Percentiles rank a stretch among this genome's conserved stretches.
These are phyloP conservation scores for Tuberolachnus salignus DNA, from an alignment of 2,888 invertebrate genomes.

Conservation along the genomic window DNA sequence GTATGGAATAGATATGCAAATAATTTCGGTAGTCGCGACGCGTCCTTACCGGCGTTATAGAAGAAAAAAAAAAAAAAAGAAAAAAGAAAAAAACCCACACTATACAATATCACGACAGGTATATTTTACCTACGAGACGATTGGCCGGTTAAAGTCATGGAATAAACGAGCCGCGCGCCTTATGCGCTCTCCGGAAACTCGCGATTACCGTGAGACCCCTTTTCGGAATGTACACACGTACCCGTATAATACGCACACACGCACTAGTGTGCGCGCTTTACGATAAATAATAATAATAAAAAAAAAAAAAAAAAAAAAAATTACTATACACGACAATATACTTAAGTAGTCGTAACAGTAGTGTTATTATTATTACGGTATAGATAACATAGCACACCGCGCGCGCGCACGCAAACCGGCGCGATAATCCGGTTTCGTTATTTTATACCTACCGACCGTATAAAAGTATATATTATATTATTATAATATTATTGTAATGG, in stretches of 20 bases:
- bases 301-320: no score
- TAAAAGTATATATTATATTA: no score
- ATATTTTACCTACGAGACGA: neutral
- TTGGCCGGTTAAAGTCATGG: conserved; percentile 31
- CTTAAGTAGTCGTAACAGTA: conserved; percentile 3
- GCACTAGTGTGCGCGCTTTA: no score
- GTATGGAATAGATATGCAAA: conserved; percentile 35
- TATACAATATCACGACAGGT: conserved; percentile 6
- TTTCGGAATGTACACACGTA: conserved; percentile 19
- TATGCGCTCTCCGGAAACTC: no score
- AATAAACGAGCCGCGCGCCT: neutral
- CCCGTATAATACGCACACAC: no score
- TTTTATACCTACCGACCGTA: no score
- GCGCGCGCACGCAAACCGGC: neutral
- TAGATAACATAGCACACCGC: neutral
- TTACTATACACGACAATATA: conserved; percentile 35
- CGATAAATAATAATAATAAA: conserved; percentile 31
- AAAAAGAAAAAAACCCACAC: no score
- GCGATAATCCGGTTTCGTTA: conserved; percentile 33
- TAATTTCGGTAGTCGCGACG: conserved; percentile 34
- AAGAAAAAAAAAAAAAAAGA: neutral
- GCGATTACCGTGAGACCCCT: conserved; percentile 27
- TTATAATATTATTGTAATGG: no score
- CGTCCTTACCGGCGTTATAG: conserved; percentile 1
- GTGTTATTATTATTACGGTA: neutral